phyloP scores from a whole-genome alignment of 2,113 vertebrate genomes.

The Petaurus breviceps region DNA sequence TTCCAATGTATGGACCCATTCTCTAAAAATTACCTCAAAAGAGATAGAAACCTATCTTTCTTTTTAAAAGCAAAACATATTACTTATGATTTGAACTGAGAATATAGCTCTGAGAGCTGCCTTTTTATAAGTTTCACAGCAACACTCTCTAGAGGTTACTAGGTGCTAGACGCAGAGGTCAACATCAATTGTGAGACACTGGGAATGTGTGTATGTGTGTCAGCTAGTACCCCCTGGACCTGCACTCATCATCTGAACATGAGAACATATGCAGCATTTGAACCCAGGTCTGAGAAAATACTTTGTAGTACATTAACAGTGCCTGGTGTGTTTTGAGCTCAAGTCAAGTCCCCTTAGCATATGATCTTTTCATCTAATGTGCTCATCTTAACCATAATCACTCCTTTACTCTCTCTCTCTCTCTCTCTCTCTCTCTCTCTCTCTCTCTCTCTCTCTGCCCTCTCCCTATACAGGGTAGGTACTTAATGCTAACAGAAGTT shows the following conservation, averaged over 20 bases:
- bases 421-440: no score
- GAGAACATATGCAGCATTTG: no score
- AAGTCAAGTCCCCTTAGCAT: not conserved
- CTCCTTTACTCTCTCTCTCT: no score
- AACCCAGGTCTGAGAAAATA: no score
- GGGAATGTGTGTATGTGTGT: not conserved
- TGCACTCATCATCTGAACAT: not conserved
- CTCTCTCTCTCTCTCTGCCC: no score
- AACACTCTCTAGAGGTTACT: not conserved
- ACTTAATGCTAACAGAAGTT: no score
- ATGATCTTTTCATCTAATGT: no score
- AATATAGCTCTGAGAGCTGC: not conserved
- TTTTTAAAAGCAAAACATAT: not conserved
- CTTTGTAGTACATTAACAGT: no score
- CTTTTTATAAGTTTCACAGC: not conserved
- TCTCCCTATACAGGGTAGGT: no score
- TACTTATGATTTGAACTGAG: not conserved
- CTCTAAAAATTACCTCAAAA: not conserved
- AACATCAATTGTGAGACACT: not conserved
- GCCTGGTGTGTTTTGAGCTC: no score
- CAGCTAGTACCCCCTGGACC: not conserved
- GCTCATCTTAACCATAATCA: no score
- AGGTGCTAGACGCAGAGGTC: not conserved
- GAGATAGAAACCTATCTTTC: not conserved
- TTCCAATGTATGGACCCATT: fast-evolving